These are phyloP conservation scores for Upupa epops DNA, from an alignment of 2,113 vertebrate genomes.

Conservation along the genomic window DNA sequence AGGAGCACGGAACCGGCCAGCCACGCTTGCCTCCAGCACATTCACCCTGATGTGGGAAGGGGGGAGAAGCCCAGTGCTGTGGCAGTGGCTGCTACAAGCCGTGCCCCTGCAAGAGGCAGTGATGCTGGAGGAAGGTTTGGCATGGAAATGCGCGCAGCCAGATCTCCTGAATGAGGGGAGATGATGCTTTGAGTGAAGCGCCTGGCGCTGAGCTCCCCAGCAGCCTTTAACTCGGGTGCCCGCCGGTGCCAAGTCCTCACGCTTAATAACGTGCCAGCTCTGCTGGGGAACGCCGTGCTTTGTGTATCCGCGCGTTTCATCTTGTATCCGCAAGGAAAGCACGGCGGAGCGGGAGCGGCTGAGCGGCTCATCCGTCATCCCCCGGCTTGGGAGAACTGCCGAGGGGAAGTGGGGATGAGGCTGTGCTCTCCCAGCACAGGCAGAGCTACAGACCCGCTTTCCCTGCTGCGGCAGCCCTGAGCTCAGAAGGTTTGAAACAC, in stretches of 20 bases:
- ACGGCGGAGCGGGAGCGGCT: rapidly evolving
- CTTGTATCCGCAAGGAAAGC: neutral
- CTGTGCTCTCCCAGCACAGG: rapidly evolving
- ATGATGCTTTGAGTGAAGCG: rapidly evolving
- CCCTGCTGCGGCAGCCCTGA: neutral
- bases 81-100: neutral
- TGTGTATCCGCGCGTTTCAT: neutral
- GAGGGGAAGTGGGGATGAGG: neutral
- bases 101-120: neutral
- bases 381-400: rapidly evolving
- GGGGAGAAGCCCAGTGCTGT: rapidly evolving
- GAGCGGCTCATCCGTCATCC: neutral
- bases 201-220: neutral
- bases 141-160: rapidly evolving
- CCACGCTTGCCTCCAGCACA: rapidly evolving
- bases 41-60: neutral
- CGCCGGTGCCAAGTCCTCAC: rapidly evolving
- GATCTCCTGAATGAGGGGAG: rapidly evolving
- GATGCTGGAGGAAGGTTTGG: neutral
- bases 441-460: neutral
- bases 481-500: neutral
- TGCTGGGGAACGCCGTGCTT: neutral
- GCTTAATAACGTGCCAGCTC: rapidly evolving
- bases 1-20: rapidly evolving
- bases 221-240: neutral